Percentiles rank a stretch among this genome's conserved stretches.
Conservation (phyloP, 2,888 invertebrate genomes). For the Apotomis betuletana region DNA sequence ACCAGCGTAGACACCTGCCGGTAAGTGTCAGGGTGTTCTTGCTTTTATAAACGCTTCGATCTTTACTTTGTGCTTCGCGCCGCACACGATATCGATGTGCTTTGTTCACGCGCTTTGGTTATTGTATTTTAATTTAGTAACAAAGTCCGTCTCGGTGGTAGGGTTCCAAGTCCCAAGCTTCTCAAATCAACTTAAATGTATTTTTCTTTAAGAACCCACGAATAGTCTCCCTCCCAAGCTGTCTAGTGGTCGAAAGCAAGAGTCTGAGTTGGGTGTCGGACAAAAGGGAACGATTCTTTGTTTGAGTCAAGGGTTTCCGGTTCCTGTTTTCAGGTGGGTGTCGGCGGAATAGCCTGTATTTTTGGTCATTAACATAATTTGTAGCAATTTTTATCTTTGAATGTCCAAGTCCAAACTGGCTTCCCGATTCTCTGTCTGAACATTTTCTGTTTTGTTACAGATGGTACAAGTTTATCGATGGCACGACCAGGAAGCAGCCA, state of each 20-base stretch:
- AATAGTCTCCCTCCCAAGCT: slow-evolving; percentile 87
- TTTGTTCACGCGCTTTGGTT: slow-evolving; percentile 32
- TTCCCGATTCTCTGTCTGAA: slow-evolving; percentile 54
- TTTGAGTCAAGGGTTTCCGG: slow-evolving; percentile 89
- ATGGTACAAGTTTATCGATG: slow-evolving; percentile 97
- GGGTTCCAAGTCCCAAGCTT: slow-evolving; percentile 45
- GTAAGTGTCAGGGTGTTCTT: slow-evolving; percentile 83
- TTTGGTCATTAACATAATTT: slow-evolving; percentile 23
- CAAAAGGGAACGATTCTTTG: slow-evolving; percentile 84
- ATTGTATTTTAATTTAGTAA: slow-evolving; percentile 35
- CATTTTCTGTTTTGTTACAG: slow-evolving; percentile 86
- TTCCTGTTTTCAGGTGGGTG: slow-evolving; percentile 89
- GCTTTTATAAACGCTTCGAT: slow-evolving; percentile 81
- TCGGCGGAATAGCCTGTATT: slow-evolving; percentile 41
- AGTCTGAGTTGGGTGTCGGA: slow-evolving; percentile 65
- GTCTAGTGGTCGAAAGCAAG: slow-evolving; percentile 83
- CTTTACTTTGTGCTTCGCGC: slow-evolving; percentile 82
- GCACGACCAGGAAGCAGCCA: slow-evolving; percentile 92
- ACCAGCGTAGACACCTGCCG: slow-evolving; percentile 80
- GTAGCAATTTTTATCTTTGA: slow-evolving; percentile 32
- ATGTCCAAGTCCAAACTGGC: slow-evolving; percentile 19
- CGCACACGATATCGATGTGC: slow-evolving; percentile 56
- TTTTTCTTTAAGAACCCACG: slow-evolving; percentile 85
- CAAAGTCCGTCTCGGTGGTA: slow-evolving; percentile 28
- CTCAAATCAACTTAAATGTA: slow-evolving; percentile 42